Percentiles rank a stretch among this genome's conserved stretches.
These are phyloP conservation scores for Drosophila cracens DNA, from an alignment of 2,888 invertebrate species.

Conservation along the genomic window DNA sequence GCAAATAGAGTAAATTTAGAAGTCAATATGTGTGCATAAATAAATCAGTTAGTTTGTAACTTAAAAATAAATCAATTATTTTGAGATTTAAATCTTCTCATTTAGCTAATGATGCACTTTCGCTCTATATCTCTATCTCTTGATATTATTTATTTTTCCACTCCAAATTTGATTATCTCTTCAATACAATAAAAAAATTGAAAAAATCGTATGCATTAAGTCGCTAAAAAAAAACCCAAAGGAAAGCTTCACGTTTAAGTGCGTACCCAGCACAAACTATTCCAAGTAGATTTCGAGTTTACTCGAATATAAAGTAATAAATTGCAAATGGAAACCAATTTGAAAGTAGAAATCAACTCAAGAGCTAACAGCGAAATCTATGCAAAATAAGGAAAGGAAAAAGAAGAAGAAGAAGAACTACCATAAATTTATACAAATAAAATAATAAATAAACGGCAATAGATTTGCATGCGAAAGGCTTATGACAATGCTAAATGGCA, in stretches of 20 bases:
- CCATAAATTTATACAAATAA: conserved; percentile 66
- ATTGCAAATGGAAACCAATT: conserved; percentile 8
- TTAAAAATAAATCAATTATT: not conserved
- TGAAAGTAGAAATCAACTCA: conserved; percentile 8
- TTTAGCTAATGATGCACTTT: not conserved
- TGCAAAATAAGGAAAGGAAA: conserved; percentile 19
- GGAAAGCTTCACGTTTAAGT: not conserved
- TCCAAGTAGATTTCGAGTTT: not conserved
- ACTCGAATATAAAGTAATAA: conserved; percentile 3
- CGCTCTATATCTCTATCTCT: not conserved
- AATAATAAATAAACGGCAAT: conserved; percentile 60
- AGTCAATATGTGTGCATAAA: not conserved
- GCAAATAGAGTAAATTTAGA: conserved; percentile 10
- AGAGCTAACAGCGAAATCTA: conserved; percentile 12
- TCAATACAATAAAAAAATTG: not conserved
- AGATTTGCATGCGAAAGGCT: conserved; percentile 54
- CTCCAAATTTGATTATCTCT: not conserved
- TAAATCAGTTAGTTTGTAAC: not conserved
- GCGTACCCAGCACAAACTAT: not conserved
- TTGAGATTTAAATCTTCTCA: rapidly evolving
- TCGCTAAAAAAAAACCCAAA: conserved; percentile 13
- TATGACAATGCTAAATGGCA: conserved; percentile 35
- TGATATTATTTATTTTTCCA: not conserved
- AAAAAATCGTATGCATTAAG: not conserved
- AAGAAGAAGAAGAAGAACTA: conserved; percentile 8